A percentile compares a stretch with the other conserved stretches of the same genome.
These are phyloP conservation scores for Mythimna albipuncta DNA, from an alignment of 2,888 invertebrate genomes.

Conservation along the genomic window DNA sequence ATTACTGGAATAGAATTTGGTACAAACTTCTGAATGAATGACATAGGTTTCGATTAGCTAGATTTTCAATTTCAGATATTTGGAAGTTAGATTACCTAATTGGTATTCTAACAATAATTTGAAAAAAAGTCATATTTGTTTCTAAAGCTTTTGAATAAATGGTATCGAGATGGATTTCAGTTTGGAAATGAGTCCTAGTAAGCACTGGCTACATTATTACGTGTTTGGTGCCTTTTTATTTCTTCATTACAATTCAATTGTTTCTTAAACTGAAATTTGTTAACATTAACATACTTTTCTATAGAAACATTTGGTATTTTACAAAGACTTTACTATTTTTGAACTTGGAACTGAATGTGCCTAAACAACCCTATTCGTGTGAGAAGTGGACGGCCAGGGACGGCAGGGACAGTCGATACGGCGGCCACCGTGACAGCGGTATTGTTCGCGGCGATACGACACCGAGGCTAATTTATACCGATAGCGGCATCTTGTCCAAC, in stretches of 20 bases:
- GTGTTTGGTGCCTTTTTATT: neutral
- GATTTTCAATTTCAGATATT: constrained; percentile 12
- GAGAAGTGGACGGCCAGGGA: constrained; percentile 76
- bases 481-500: constrained; percentile 81
- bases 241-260: neutral
- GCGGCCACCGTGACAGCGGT: constrained; percentile 84
- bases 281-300: neutral
- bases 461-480: constrained; percentile 86
- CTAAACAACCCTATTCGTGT: constrained; percentile 63
- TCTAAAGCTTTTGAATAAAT: constrained; percentile 16
- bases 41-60: neutral
- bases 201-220: neutral
- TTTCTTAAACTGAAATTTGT: neutral
- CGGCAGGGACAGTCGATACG: constrained; percentile 79
- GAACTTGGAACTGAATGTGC: neutral
- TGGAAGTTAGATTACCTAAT: neutral
- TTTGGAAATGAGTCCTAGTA: neutral
- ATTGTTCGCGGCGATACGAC: constrained; percentile 84
- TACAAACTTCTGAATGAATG: constrained; percentile 24
- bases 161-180: neutral
- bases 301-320: neutral
- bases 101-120: neutral
- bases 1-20: constrained; percentile 32
- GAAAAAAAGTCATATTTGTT: neutral
- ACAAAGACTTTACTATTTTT: neutral